These are phyloP conservation scores for Typhlomys cinereus DNA, from an alignment of 2,113 vertebrate genomes.

Conservation along the genomic window DNA sequence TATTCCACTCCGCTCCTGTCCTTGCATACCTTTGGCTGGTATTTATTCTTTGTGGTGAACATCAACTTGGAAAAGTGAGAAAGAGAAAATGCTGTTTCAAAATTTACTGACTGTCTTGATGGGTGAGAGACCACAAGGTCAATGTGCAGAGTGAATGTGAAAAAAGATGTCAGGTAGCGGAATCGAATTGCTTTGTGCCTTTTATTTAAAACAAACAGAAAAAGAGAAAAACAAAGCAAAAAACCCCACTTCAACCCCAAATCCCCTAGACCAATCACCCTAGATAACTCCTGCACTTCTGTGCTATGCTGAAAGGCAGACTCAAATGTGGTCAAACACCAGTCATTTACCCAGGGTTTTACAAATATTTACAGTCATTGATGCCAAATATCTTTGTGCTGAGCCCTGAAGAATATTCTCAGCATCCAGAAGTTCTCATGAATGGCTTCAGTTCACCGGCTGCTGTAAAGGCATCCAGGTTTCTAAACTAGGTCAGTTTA, in stretches of 20 bases:
- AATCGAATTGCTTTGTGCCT: background rate
- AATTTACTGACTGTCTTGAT: constrained; percentile 23
- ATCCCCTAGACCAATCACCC: constrained; percentile 22
- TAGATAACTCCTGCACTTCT: constrained; percentile 67
- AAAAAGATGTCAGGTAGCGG: constrained; percentile 20
- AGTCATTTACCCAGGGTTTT: constrained; percentile 83
- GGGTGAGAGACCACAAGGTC: constrained; percentile 7
- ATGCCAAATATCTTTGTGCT: constrained; percentile 85
- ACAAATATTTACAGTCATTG: constrained; percentile 84
- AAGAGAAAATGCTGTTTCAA: background rate
- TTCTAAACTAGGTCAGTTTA: constrained; percentile 75
- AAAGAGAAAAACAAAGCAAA: background rate
- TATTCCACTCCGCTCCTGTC: background rate
- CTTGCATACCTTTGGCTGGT: background rate
- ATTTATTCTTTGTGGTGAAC: constrained; percentile 20
- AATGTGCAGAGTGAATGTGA: background rate
- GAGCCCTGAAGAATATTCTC: constrained; percentile 77
- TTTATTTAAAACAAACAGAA: constrained; percentile 60
- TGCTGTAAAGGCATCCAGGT: constrained; percentile 67
- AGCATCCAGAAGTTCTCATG: constrained; percentile 76
- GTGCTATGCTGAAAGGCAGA: constrained; percentile 62
- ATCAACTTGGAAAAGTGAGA: background rate
- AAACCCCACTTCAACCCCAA: background rate
- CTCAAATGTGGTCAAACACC: constrained; percentile 77
- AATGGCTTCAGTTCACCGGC: constrained; percentile 73